phyloP scores from a whole-genome alignment of 2,797 vertebrate species.

The Propithecus perrieri region DNA sequence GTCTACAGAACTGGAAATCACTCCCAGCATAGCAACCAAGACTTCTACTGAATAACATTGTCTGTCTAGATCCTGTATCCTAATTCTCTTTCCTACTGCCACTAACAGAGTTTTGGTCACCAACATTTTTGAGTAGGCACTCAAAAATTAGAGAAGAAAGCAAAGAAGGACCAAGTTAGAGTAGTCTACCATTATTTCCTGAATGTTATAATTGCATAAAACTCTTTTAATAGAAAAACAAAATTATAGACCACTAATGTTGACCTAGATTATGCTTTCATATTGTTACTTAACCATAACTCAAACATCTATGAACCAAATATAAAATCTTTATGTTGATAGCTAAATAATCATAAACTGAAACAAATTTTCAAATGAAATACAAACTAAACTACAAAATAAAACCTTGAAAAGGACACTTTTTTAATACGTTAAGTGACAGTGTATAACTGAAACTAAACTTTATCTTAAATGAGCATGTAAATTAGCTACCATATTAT shows the following conservation, averaged over 20 bases:
- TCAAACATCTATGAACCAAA: neutral
- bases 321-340: neutral
- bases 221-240: neutral
- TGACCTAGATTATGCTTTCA: neutral
- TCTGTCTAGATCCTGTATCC: neutral
- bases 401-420: neutral
- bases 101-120: neutral
- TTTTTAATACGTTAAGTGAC: neutral
- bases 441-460: neutral
- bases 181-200: neutral
- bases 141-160: neutral
- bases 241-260: neutral
- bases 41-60: too few relatives aligned
- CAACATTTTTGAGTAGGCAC: neutral
- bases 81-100: neutral
- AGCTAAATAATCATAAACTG: neutral
- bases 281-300: neutral
- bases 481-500: neutral
- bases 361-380: neutral
- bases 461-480: neutral
- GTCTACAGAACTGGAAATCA: neutral
- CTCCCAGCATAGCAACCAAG: neutral
- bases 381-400: neutral
- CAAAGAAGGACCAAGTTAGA: neutral
- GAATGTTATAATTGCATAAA: neutral